Base-by-base conservation (phyloP, 2,888 invertebrate species). In the Ecdyonurus torrentis region DNA sequence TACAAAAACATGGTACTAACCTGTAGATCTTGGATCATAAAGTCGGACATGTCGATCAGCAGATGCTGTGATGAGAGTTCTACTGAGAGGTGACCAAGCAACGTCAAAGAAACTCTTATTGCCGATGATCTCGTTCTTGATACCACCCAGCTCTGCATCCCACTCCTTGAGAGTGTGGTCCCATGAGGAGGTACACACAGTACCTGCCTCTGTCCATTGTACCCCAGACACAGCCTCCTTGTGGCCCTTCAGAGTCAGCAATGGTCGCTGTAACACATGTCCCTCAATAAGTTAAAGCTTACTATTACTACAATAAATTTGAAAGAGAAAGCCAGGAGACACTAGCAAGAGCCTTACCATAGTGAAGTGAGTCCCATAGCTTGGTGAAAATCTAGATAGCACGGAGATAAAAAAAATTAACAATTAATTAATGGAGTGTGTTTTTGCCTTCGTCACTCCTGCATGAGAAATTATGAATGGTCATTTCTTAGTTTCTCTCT, bases 151-250 rank as follows among this genome's bases (percentile, higher is more conserved):
- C 70, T 91, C 89, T 58, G 90, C 81, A 74, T 99, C 97, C 98
- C 98, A 99, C 7, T 95, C 74, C 73, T 91, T 88, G 19, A 99
- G 78, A 1, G 95, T 89, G 72, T 98, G 96, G 77, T 99, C 98
- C 94, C 94, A 95, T 1, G 96, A 92, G 62, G 87, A 83, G 0
- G 95, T 92, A 7, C 91, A 80, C 1, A 96, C 77, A 66, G 89
- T 88, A 67, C 83, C 79, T 63, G 79, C 79, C 68, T 89, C 86
- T 69, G 88, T 82, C 96, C 97, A 99, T 63, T 85, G 81, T 0
- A 90, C 82, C 0, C 86, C 84, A 0, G 91, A 90, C 20, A 99
- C 83, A 18, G 88, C 89, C 75, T 98, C 98, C 66, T 87, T 85
- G 73, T 99, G 98, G 0, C 96, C 96, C 73, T 89, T 87, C 66